Base-by-base conservation (phyloP, 2,888 invertebrate genomes). In the Sinodicranocentrus sp. region DNA sequence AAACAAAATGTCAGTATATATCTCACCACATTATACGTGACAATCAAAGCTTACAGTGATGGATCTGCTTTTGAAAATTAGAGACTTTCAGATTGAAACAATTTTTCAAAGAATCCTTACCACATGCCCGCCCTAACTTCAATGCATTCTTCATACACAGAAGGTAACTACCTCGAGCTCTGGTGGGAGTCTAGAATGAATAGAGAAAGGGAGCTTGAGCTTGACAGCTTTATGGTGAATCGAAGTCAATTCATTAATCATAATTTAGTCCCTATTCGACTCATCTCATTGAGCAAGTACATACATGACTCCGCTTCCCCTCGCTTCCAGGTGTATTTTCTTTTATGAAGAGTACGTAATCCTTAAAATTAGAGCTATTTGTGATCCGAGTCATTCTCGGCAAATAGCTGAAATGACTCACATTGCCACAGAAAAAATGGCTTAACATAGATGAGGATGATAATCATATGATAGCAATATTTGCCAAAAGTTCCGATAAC, bases 191-290 rank as follows among this genome's bases (percentile, higher is more conserved):
- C 5, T 57, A 21, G 13, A 21, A 21, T 57, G 57, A 23, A 57
- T 23, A 15, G 2, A 21, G 21, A 57, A n/a, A 43, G n/a, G 48
- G 48, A 33, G 63, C 6, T 25, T 59, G 48, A 61, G 70, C 71
- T 26, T 71, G 79, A 79, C 79, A 79, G 63, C 63, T 72, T 71
- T 23, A 19, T 48, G 52, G 19, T 54, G 71, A 28, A 63, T 52
- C 39, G 39, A 78, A 79, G 79, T 80, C 82, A 86, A 85, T 86
- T 85, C 87, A 87, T 87, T 86, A 87, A 87, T 87, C 87, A 87
- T 86, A 85, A 87, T 87, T 87, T 87, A 86, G 76, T 80, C 82
- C 33, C 86, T 85, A 86, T 86, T 86, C 72, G 67, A 6, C 57
- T 23, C 23, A 33, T 10, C 33, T 57, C 3, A 48, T 3, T 57